Conservation (phyloP, 2,797 vertebrate genomes). For the Xenentodon cancila region DNA sequence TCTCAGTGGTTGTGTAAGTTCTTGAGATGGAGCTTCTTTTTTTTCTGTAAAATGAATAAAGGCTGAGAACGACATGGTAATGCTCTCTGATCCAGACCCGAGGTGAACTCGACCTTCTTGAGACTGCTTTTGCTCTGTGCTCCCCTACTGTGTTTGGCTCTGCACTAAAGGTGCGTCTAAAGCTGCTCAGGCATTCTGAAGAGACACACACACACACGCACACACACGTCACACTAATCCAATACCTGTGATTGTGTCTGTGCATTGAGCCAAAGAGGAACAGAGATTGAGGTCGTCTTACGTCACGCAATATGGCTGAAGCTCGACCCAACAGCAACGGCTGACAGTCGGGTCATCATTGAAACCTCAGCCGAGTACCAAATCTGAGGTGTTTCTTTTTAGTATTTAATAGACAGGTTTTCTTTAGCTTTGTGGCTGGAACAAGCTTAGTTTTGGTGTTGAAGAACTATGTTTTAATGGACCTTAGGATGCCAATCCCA, state of each 20-base stretch:
- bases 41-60: background rate
- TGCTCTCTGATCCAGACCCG: conserved; percentile 29
- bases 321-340: conserved; percentile 15
- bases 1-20: too few species aligned
- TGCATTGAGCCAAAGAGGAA: conserved; percentile 47
- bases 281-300: conserved; percentile 72
- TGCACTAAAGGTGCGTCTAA: conserved; percentile 37
- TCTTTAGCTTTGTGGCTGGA: too few species aligned
- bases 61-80: background rate
- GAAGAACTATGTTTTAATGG: too few species aligned
- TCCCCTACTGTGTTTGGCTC: conserved; percentile 19
- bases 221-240: conserved; percentile 62
- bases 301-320: conserved; percentile 52
- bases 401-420: too few species aligned
- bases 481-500: too few species aligned
- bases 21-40: too few species aligned
- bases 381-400: background rate
- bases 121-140: conserved; percentile 8
- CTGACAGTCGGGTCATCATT: conserved; percentile 19
- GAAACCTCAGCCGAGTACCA: background rate
- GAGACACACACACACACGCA: conserved; percentile 18
- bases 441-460: too few species aligned
- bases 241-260: conserved; percentile 40
- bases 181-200: conserved; percentile 64
- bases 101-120: conserved; percentile 13